Percentiles rank a stretch among this genome's conserved stretches.
Conservation (phyloP, 2,888 invertebrate species). For the Eupithecia vulgata region DNA sequence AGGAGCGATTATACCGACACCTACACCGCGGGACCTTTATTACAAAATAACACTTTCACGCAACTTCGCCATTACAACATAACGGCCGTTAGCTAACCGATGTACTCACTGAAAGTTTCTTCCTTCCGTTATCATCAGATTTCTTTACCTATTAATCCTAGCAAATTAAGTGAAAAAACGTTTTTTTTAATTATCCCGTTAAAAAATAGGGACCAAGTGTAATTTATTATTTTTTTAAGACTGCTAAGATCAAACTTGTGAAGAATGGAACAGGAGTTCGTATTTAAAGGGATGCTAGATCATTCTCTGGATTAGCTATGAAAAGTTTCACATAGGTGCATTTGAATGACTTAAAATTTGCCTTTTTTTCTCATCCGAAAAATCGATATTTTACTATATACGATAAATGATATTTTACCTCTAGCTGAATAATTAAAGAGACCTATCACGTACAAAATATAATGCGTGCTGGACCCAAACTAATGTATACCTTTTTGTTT, state of each 20-base stretch:
- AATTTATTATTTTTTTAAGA: neutral
- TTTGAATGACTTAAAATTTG: neutral
- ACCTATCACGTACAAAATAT: neutral
- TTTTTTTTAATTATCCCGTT: neutral
- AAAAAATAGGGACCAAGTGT: neutral
- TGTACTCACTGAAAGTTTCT: neutral
- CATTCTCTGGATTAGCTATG: neutral
- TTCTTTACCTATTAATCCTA: neutral
- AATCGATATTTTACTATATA: neutral
- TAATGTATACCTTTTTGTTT: neutral
- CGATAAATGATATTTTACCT: neutral
- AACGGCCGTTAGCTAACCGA: conserved; percentile 1
- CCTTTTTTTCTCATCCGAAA: neutral
- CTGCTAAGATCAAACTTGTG: neutral
- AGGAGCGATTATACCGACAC: conserved; percentile 14
- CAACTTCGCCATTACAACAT: neutral
- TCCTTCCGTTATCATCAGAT: neutral
- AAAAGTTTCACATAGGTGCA: neutral
- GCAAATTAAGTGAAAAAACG: too few species aligned
- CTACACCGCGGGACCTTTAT: conserved; percentile 20
- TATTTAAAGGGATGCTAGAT: neutral
- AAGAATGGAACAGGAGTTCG: neutral
- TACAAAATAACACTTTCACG: conserved; percentile 14
- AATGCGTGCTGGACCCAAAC: neutral
- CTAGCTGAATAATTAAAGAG: neutral